Base-by-base conservation (phyloP, 1,140 invertebrate genomes). In the Dreissena polymorpha region DNA sequence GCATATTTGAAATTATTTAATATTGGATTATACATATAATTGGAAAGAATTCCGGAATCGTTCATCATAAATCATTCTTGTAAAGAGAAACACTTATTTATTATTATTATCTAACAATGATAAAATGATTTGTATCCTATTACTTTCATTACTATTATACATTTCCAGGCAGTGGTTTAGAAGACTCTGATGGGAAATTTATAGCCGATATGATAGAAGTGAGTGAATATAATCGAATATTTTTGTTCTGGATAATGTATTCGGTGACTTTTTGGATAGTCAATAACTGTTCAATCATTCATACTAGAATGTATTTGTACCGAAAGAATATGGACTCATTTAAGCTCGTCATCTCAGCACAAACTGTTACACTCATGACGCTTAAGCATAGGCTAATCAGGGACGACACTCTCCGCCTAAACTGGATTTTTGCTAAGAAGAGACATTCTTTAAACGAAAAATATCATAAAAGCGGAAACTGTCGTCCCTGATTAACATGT, bases 171-270 rank as follows among this genome's bases (percentile, higher is more conserved):
- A 69, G 68, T 53, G 68, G 68, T 10, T 29, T 83, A 0, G 60
- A 71, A 39, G 81, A 83, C 25, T 67, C 72, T 0, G 81, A 83
- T 77, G 63, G 72, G 12, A 83, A 76, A 71, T 60, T 53, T 60
- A 57, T 83, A 18, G 81, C 81, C 0, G 72, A 83, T 51, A 83
- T 83, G 60, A 70, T 83, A 53, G 81, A 76, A 39, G 81, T 77
- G 64, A 50, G 67, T n/a, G 57, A 5, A 39, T 8, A 39, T 39
- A 39, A 2, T 39, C 8, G 39, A 39, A 39, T 8, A 39, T 2
- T 51, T 67, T 23, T 67, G 13, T n/a, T 27, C 29, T 67, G 8
- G 23, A 67, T 5, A 73, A 25, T 10, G 60, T 63, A 63, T 63
- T 63, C 23, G 60, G 10, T 5, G 60, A 63, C 10, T n/a, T 5